phyloP scores from a whole-genome alignment of 2,797 vertebrate species.

The Acrossocheilus fasciatus region DNA sequence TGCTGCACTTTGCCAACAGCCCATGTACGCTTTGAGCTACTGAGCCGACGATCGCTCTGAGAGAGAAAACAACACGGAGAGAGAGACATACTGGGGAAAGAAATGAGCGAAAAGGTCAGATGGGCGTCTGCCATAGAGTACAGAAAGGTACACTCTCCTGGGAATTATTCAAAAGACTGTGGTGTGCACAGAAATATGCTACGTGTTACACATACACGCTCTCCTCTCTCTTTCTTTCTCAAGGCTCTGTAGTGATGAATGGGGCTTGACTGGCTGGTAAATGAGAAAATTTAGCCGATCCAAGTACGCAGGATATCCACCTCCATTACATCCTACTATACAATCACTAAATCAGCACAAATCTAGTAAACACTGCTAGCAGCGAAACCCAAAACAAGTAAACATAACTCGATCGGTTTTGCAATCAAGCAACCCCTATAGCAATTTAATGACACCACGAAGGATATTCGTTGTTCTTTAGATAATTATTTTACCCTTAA shows the following conservation, averaged over 20 bases:
- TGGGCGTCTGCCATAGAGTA: constrained; percentile 21
- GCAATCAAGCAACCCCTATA: neutral
- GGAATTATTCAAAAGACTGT: constrained; percentile 29
- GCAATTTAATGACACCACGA: neutral
- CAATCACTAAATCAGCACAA: constrained; percentile 14
- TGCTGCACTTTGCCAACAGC: constrained; percentile 17
- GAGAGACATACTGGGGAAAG: neutral
- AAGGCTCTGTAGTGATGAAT: constrained; percentile 52
- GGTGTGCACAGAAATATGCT: constrained; percentile 12
- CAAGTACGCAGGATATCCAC: constrained; percentile 36
- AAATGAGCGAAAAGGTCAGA: constrained; percentile 31
- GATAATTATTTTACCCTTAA: neutral
- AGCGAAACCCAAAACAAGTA: constrained; percentile 10
- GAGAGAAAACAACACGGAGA: constrained; percentile 9
- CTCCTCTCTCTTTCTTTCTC: constrained; percentile 21
- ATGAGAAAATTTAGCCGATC: constrained; percentile 46
- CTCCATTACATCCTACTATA: constrained; percentile 19
- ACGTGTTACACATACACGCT: neutral
- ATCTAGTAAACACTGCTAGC: constrained; percentile 24
- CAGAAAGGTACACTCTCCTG: constrained; percentile 22
- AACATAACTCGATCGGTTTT: neutral
- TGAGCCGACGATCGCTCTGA: constrained; percentile 3
- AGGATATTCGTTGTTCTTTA: neutral
- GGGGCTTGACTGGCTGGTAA: constrained; percentile 57
- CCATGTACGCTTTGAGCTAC: constrained; percentile 9